Base-by-base conservation (phyloP, 2,888 invertebrate genomes). In the Sympetrum striolatum region DNA sequence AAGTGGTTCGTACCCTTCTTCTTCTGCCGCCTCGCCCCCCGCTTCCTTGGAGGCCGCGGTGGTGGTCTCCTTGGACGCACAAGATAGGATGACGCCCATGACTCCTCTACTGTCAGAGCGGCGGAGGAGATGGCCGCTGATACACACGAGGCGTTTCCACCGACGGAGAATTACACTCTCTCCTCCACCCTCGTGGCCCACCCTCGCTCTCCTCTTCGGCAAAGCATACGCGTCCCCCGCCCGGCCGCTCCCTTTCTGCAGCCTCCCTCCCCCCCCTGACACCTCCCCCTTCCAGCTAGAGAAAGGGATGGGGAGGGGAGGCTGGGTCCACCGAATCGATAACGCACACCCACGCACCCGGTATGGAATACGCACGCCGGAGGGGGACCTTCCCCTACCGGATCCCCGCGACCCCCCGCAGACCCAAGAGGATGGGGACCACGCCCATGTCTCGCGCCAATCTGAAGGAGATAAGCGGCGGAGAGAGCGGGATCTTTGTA, bases 21-120 rank as follows among this genome's bases (percentile, higher is more conserved):
- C 86, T 60, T 58, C 86, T 8, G 86, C 64, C 58, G 86, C 86
- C 58, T 86, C 86, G 60, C 58, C 86, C 60, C 86, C 86, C 60
- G 86, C 86, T 31, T 86, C 86, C 86, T 86, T 86, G 60, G 86
- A 86, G 60, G 60, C 37, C 58, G 86, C 37, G n/a, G 86, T 60
- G 86, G 86, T 60, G 58, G 86, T 58, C 86, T 86, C 86, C 86
- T 86, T 86, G 86, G 86, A 86, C 86, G 86, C 86, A 53, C 86
- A 86, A 60, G 86, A 86, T 60, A 86, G 86, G 86, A 86, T 86
- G 60, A 86, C 86, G 86, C 86, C 86, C 86, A 86, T 86, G 60
- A n/a, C 86, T 86, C 86, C 60, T 86, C 86, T 60, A 64, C 37
- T 60, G 15, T 58, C 60, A 37, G 86, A 58, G 86, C 60, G 86